Evolutionary conservation across 2,888 invertebrate species (phyloP).

Genomic region (Flexamia atlantica): DNA sequence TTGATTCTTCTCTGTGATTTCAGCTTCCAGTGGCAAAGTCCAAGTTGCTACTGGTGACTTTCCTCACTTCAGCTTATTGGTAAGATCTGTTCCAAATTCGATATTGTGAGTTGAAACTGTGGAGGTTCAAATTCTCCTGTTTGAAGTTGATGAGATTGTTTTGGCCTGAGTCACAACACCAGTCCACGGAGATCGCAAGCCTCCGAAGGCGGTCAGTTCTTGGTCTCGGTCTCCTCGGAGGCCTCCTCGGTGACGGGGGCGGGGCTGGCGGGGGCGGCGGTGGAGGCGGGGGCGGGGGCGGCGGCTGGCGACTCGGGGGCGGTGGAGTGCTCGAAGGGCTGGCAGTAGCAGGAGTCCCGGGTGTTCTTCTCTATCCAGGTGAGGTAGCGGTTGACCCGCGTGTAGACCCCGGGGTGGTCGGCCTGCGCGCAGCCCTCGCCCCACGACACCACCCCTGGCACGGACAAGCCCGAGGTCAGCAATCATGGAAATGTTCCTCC

Average conservation of each 20-base stretch:
- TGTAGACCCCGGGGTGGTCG: conserved; percentile 87
- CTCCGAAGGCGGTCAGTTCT: conserved; percentile 1
- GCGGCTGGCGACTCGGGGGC: neutral
- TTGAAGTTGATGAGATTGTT: neutral
- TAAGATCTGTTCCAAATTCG: no score
- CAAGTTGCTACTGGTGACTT: no score
- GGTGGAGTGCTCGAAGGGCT: conserved; percentile 21
- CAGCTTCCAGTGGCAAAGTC: no score
- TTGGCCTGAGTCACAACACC: neutral
- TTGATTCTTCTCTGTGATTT: no score
- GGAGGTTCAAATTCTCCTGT: no score
- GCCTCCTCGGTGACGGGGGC: conserved; percentile 36
- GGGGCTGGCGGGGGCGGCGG: neutral
- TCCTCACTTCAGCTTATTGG: no score
- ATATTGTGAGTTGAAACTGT: no score
- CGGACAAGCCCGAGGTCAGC: no score
- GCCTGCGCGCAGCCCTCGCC: conserved; percentile 76
- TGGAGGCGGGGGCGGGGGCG: neutral
- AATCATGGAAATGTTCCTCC: no score
- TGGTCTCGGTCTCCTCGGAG: conserved; percentile 29
- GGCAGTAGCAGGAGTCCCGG: conserved; percentile 82
- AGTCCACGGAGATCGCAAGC: neutral
- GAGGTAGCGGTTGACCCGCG: conserved; percentile 86
- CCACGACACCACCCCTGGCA: conserved; percentile 72
- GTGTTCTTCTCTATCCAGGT: conserved; percentile 83